These are phyloP conservation scores for Tor tambroides DNA, from an alignment of 2,113 vertebrate genomes.

Conservation along the genomic window DNA sequence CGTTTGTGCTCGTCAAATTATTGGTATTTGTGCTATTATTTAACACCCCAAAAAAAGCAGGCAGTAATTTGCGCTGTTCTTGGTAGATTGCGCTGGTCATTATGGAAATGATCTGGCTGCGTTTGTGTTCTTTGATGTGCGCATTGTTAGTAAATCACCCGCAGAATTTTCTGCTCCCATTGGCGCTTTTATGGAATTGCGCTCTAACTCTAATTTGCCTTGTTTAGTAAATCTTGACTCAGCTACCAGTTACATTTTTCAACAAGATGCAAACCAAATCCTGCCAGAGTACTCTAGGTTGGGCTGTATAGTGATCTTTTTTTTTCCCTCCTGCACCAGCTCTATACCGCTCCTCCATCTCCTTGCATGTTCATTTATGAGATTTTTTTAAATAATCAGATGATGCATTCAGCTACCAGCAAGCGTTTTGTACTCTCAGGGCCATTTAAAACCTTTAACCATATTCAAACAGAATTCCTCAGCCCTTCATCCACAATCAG, in stretches of 20 bases:
- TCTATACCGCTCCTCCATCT: not conserved
- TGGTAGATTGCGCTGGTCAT: too few relatives aligned
- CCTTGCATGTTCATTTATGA: not conserved
- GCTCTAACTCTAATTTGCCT: too few relatives aligned
- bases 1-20: too few relatives aligned
- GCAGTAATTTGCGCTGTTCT: too few relatives aligned
- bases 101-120: too few relatives aligned
- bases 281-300: not conserved
- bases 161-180: too few relatives aligned
- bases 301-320: not conserved
- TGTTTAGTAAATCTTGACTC: not conserved
- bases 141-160: too few relatives aligned
- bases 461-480: constrained; percentile 7
- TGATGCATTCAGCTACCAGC: not conserved
- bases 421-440: not conserved
- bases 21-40: too few relatives aligned
- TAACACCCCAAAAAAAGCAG: too few relatives aligned
- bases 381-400: not conserved
- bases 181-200: too few relatives aligned
- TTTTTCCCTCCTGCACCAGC: not conserved
- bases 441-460: not conserved
- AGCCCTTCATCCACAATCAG: not conserved
- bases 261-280: not conserved
- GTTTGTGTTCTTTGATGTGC: too few relatives aligned
- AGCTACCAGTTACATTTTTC: not conserved